phyloP scores from a whole-genome alignment of 2,888 invertebrate genomes.

The Tachina fera region DNA sequence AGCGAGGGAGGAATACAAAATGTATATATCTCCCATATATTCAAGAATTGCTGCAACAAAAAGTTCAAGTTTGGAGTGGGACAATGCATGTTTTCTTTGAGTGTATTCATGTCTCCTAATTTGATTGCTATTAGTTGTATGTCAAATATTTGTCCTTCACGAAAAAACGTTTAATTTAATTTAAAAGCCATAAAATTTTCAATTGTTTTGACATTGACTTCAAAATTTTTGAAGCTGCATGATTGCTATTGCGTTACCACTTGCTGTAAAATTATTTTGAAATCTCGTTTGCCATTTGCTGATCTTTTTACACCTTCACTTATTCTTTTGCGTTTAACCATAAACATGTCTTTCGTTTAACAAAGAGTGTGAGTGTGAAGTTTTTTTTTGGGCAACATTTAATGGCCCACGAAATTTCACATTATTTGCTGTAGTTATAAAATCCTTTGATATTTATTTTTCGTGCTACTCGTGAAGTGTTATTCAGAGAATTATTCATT shows the following conservation, averaged over 20 bases:
- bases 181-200: slow-evolving; percentile 45
- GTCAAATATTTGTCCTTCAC: slow-evolving; percentile 3
- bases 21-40: no score
- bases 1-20: no score
- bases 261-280: neutral
- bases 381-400: slow-evolving; percentile 2
- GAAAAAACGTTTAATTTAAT: slow-evolving; percentile 1
- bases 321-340: neutral
- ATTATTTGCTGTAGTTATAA: neutral
- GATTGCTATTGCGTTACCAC: slow-evolving; percentile 29
- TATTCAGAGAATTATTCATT: neutral
- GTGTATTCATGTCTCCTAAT: neutral
- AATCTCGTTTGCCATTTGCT: neutral
- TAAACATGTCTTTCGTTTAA: neutral
- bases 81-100: no score
- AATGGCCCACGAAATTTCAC: neutral
- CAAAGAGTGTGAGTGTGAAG: slow-evolving; percentile 39
- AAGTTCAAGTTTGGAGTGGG: no score
- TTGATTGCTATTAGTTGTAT: slow-evolving; percentile 21
- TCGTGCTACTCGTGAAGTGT: slow-evolving; percentile 15
- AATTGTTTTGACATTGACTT: slow-evolving; percentile 63
- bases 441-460: neutral
- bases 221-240: slow-evolving; percentile 38
- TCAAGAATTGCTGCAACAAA: no score
- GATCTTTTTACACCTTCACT: slow-evolving; percentile 45